A percentile compares a stretch with the other conserved stretches of the same genome.
Conservation (phyloP, 2,113 vertebrate species). For the Amia ocellicauda region DNA sequence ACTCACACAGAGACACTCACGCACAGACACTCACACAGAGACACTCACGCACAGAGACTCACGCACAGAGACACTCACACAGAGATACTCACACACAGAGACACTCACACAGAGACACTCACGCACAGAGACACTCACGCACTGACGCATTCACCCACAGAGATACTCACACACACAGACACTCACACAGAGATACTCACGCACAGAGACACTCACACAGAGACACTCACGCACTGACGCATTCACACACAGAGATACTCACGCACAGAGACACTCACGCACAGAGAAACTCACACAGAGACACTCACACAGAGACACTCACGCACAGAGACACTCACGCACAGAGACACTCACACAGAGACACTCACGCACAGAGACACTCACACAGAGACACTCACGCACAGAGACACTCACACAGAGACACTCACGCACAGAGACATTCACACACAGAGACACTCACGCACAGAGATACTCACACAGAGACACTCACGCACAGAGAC, state of each 20-base stretch:
- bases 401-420: neutral
- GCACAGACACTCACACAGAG: neutral
- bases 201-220: neutral
- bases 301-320: neutral
- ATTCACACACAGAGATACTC: slow-evolving; percentile 1
- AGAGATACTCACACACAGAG: neutral
- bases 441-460: neutral
- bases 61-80: neutral
- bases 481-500: neutral
- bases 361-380: neutral
- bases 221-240: neutral
- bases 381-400: neutral
- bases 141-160: too few relatives aligned
- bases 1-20: neutral
- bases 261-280: neutral
- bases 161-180: neutral
- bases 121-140: neutral
- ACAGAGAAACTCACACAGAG: neutral
- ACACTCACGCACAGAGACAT: neutral
- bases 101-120: neutral
- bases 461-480: neutral
- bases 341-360: too few relatives aligned
- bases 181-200: neutral
- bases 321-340: neutral
- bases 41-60: slow-evolving; percentile 2